These are phyloP conservation scores for Bombus breviceps DNA, from an alignment of 1,140 invertebrate species.

Conservation along the genomic window DNA sequence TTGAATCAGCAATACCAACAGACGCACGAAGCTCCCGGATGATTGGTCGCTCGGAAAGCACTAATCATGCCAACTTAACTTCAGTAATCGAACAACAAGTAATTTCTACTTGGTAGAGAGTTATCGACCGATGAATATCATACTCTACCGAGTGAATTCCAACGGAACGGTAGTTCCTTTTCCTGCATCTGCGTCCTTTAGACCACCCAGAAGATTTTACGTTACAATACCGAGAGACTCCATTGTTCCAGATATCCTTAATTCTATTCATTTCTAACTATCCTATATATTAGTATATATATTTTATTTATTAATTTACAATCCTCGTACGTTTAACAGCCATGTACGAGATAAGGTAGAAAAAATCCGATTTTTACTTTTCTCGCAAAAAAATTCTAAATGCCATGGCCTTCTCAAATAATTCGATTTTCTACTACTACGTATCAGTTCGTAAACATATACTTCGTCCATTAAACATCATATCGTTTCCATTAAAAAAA, in stretches of 20 bases:
- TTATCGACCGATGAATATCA: neutral
- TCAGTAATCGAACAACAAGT: constrained; percentile 1
- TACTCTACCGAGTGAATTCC: neutral
- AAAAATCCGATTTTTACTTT: neutral
- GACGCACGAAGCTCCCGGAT: neutral
- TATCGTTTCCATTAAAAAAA: neutral
- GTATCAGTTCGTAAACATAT: too few species aligned
- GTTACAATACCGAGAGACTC: neutral
- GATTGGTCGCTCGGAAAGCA: neutral
- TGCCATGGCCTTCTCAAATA: too few species aligned
- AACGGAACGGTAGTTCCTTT: neutral
- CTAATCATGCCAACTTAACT: constrained; percentile 10
- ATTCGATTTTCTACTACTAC: too few species aligned
- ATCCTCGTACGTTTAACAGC: too few species aligned
- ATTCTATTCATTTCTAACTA: neutral
- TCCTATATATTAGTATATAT: too few species aligned
- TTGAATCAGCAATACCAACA: constrained; percentile 6
- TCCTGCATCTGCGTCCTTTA: neutral
- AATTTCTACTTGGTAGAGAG: neutral
- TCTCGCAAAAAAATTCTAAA: too few species aligned
- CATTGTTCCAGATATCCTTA: neutral
- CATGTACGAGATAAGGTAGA: neutral
- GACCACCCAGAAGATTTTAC: constrained; percentile 6
- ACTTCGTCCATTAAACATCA: too few species aligned
- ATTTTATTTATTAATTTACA: too few species aligned